Evolutionary conservation across 1,140 invertebrate genomes (phyloP), one percentile per base, ranked within the genome.

Genomic region (Frieseomelitta varia): DNA sequence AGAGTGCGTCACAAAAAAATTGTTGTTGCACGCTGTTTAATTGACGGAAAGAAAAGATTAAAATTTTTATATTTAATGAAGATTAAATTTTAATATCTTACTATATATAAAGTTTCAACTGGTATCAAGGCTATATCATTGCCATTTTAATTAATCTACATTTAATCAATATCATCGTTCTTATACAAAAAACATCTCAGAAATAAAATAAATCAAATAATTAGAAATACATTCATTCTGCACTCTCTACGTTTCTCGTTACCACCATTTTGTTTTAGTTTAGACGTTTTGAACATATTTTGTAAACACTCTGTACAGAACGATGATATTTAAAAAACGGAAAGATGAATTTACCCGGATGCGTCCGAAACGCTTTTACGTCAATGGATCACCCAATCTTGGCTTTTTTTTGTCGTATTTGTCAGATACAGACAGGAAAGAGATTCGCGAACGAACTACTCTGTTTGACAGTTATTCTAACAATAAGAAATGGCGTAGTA

Each of bases 361-460:
- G 93, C 93, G 93, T 93, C 93, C 93, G 90, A 89, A 90, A 91
- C 90, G 88, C 86, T 75, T 84, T 92, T 78, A 92, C 90, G 67
- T 89, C 74, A 87, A 81, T 89, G 77, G 80, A 88, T 93, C 92
- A 93, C 88, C 93, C 93, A 93, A 91, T 94, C 83, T 92, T 87
- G 88, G 85, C 87, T 85, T 88, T 63, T 47, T n/a, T 85, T 90
- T 88, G 34, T 85, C 79, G 61, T 84, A 58, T 81, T 87, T 73
- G 73, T 82, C 77, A n/a, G 68, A 86, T 90, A 86, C 34, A 83
- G 65, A 84, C 88, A 87, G 83, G 85, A 92, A 92, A 91, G 61
- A 82, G 61, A 73, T 79, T 65, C 74, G 63, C 75, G 55, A 27
- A 63, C 63, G 68, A 79, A 84, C 81, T 83, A 72, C 71, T 68